phyloP scores from a whole-genome alignment of 2,797 vertebrate species.

The Phalanger gymnotis region DNA sequence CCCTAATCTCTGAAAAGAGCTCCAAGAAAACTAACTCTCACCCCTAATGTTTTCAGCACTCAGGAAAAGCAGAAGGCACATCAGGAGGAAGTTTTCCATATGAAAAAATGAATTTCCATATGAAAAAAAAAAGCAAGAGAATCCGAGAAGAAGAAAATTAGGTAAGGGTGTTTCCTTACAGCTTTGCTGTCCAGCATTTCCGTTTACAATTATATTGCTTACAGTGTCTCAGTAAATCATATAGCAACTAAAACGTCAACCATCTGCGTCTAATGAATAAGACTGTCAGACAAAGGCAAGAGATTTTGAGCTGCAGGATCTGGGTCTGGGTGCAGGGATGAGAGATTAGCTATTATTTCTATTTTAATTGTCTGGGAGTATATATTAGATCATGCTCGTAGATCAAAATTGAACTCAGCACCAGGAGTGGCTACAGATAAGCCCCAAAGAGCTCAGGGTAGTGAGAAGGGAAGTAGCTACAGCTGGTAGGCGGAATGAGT shows the following conservation, averaged over 20 bases:
- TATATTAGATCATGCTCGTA: not conserved
- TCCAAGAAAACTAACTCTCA: not conserved
- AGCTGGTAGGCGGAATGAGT: not conserved
- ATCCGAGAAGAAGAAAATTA: not conserved
- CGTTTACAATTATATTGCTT: not conserved
- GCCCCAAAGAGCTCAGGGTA: not conserved
- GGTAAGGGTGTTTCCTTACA: not conserved
- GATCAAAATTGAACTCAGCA: not conserved
- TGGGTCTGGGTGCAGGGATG: not conserved
- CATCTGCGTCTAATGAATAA: not conserved
- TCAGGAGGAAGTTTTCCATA: not conserved
- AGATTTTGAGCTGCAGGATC: not conserved
- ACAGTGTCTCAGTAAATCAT: not conserved
- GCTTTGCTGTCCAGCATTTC: not conserved
- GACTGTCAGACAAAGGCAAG: not conserved
- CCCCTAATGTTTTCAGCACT: not conserved
- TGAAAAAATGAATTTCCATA: not conserved
- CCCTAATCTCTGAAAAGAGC: not conserved
- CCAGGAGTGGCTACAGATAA: not conserved
- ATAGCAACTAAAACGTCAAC: not conserved
- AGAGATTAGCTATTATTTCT: not conserved
- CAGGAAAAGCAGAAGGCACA: not conserved
- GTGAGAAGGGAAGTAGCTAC: not conserved
- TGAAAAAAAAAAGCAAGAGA: not conserved
- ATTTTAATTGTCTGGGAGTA: not conserved